These are phyloP conservation scores for Pteronotus mesoamericanus DNA, from an alignment of 2,797 vertebrate species.

Conservation along the genomic window DNA sequence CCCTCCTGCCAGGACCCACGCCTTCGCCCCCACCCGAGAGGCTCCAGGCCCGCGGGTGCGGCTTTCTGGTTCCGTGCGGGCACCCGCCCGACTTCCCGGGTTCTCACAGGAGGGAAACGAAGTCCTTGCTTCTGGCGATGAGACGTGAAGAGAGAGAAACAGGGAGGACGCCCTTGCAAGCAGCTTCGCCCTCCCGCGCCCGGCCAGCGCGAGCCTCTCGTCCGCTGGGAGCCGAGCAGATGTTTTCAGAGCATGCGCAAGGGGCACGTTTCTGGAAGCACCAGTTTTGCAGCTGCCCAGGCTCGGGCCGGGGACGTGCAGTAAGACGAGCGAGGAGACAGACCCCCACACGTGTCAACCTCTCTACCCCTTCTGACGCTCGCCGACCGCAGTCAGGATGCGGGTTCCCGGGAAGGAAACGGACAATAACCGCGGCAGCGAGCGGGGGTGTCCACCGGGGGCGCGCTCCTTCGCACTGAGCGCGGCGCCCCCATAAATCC, in stretches of 20 bases:
- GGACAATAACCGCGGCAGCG: rapidly evolving
- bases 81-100: too few relatives aligned
- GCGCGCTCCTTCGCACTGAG: neutral
- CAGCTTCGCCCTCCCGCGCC: neutral
- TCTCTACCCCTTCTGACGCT: neutral
- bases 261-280: neutral
- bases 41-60: too few relatives aligned
- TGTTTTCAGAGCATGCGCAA: neutral
- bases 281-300: neutral
- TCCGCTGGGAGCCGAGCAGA: neutral
- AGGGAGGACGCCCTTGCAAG: too few relatives aligned
- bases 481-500: rapidly evolving
- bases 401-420: neutral
- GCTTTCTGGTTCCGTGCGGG: too few relatives aligned
- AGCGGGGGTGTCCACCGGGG: neutral
- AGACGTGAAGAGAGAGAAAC: too few relatives aligned
- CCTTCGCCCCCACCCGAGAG: too few relatives aligned
- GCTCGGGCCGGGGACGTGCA: neutral
- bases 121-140: too few relatives aligned
- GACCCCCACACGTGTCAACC: neutral
- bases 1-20: too few relatives aligned
- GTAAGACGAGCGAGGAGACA: neutral
- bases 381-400: neutral
- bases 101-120: too few relatives aligned
- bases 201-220: neutral